Base-by-base conservation (phyloP, 2,113 vertebrate species). In the Lamprotornis superbus region DNA sequence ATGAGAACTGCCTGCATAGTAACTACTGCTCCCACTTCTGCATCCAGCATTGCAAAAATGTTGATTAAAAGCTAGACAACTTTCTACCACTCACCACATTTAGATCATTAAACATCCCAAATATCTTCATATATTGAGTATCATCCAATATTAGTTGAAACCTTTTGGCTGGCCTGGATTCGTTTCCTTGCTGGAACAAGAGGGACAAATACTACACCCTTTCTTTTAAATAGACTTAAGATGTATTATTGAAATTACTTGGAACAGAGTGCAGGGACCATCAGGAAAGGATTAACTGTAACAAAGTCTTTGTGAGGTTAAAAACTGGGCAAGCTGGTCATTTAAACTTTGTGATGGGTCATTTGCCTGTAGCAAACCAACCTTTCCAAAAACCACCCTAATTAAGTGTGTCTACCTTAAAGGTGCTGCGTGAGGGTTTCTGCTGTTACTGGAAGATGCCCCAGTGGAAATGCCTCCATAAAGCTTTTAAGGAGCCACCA, bases 401-500 rank as follows among this genome's bases (percentile, higher is more conserved):
- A 93, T 55, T 65, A 57, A 10, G 16, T n/a, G 20, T 35, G 17
- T 77, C 85, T 75, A 46, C 40, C 33, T 77, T 64, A 42, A 83
- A 96, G 67, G 55, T 77, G 55, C 37, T 79, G 14, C 4, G 1
- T 27, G 87, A 92, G 39, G 39, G 42, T 52, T 69, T 94, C 84
- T 82, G 24, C 70, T 88, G 42, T 77, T 95, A 40, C 56, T 93
- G 85, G 90, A 96, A 96, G 83, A 74, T 74, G 35, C 74, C 55
- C 59, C 55, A 31, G 6, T 75, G 52, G 74, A 85, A 97, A 90
- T 47, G 35, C 25, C 27, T 90, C 35, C 40, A 67, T 15, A 33
- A 93, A 74, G 92, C 78, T 86, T 83, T 64, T 94, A 96, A 93
- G 93, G 97, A 97, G 93, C 60, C 95, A 96, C 70, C 77, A 87